These are phyloP conservation scores for Ophioninae sp. DNA, from an alignment of 2,888 invertebrate genomes.

Conservation along the genomic window DNA sequence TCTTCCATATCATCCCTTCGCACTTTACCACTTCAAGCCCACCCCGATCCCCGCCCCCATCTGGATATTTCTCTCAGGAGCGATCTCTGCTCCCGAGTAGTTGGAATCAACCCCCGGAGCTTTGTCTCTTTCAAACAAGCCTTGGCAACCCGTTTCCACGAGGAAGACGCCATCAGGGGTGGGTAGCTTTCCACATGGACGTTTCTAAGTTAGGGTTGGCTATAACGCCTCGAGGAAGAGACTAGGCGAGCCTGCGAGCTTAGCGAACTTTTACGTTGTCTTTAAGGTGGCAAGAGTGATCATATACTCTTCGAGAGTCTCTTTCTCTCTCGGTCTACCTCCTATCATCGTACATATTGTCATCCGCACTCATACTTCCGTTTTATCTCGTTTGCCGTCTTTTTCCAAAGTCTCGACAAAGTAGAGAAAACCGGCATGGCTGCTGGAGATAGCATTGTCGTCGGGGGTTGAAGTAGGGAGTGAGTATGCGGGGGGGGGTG, in stretches of 20 bases:
- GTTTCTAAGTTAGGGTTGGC: conserved; percentile 58
- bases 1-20: conserved; percentile 21
- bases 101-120: conserved; percentile 7
- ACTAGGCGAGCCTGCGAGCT: conserved; percentile 16
- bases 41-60: conserved; percentile 3
- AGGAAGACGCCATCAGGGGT: neutral
- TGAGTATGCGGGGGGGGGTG: conserved; percentile 49
- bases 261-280: conserved; percentile 53
- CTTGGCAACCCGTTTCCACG: neutral
- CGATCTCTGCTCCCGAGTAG: conserved; percentile 10
- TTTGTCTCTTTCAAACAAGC: conserved; percentile 23
- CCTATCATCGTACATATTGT: conserved; percentile 38
- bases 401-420: conserved; percentile 7
- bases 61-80: neutral
- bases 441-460: conserved; percentile 64
- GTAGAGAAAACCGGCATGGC: conserved; percentile 55
- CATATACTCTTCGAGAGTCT: conserved; percentile 51
- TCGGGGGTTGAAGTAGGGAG: neutral
- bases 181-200: conserved; percentile 37
- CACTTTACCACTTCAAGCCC: neutral
- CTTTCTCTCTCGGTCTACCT: too few relatives aligned
- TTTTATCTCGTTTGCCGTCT: conserved; percentile 3
- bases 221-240: conserved; percentile 55
- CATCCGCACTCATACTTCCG: conserved; percentile 47
- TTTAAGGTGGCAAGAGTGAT: conserved; percentile 26